phyloP scores from a whole-genome alignment of 64 coral and sea anemone species.

The Acropora tenuis region DNA sequence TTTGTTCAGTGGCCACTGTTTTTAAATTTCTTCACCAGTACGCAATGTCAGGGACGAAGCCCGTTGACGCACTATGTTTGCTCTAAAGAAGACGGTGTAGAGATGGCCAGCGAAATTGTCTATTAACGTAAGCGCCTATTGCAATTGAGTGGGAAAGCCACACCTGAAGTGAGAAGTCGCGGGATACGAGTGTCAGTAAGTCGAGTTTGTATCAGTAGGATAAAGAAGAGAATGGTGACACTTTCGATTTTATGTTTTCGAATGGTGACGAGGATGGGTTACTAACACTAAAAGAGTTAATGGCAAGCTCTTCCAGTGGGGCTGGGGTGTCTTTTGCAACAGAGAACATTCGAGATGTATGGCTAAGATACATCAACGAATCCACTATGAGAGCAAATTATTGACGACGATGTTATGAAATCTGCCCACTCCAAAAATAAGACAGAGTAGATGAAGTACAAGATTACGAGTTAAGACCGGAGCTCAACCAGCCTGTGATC shows the following conservation, averaged over 20 bases:
- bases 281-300: not conserved
- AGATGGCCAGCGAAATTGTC: too few relatives aligned
- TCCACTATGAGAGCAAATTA: not conserved
- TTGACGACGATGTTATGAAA: not conserved
- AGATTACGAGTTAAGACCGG: not conserved
- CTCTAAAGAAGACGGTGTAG: too few relatives aligned
- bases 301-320: not conserved
- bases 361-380: not conserved
- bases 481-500: not conserved
- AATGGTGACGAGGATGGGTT: not conserved
- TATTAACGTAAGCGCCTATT: too few relatives aligned
- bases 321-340: not conserved
- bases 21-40: not conserved
- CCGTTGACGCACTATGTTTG: not conserved
- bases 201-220: not conserved
- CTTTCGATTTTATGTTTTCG: not conserved
- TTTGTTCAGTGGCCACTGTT: not conserved
- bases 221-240: not conserved
- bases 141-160: not conserved
- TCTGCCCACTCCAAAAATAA: not conserved
- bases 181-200: not conserved
- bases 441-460: not conserved
- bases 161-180: not conserved
- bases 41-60: not conserved
- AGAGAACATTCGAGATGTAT: not conserved